Conservation (phyloP, 1,140 invertebrate species). For the Drosophila ironensis region DNA sequence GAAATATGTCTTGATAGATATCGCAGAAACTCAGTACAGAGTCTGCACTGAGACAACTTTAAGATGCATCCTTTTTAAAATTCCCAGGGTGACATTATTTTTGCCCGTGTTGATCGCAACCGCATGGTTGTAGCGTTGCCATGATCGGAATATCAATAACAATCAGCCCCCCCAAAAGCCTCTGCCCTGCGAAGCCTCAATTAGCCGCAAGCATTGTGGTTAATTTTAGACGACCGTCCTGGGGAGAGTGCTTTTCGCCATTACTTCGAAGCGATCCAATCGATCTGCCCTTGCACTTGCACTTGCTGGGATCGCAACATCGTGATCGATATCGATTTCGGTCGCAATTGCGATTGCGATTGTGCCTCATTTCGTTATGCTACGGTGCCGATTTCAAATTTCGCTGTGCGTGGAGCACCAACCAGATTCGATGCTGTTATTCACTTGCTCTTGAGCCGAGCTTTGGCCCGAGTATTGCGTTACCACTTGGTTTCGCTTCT, state of each 20-base stretch:
- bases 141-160: constrained; percentile 45
- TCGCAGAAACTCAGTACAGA: too few species aligned
- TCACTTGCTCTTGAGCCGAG: constrained; percentile 26
- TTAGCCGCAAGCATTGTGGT: constrained; percentile 34
- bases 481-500: constrained; percentile 9
- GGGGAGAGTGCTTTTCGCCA: background rate
- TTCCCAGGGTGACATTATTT: too few species aligned
- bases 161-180: constrained; percentile 8
- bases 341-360: constrained; percentile 34
- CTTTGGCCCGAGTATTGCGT: constrained; percentile 18
- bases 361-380: constrained; percentile 34
- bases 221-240: constrained; percentile 25
- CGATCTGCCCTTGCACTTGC: constrained; percentile 35
- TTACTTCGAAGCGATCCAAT: background rate
- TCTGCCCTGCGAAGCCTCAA: constrained; percentile 9
- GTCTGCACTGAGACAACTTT: too few species aligned
- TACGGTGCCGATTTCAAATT: constrained; percentile 28
- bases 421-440: constrained; percentile 23
- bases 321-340: constrained; percentile 39
- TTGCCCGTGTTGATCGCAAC: constrained; percentile 25
- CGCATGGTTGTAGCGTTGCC: constrained; percentile 29
- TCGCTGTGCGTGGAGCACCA: constrained; percentile 26
- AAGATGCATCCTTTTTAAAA: too few species aligned
- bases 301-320: constrained; percentile 33
- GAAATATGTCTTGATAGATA: background rate